Percentiles rank a stretch among this genome's conserved stretches.
Conservation (phyloP, 2,113 vertebrate genomes). For the Corydoras maculifer region DNA sequence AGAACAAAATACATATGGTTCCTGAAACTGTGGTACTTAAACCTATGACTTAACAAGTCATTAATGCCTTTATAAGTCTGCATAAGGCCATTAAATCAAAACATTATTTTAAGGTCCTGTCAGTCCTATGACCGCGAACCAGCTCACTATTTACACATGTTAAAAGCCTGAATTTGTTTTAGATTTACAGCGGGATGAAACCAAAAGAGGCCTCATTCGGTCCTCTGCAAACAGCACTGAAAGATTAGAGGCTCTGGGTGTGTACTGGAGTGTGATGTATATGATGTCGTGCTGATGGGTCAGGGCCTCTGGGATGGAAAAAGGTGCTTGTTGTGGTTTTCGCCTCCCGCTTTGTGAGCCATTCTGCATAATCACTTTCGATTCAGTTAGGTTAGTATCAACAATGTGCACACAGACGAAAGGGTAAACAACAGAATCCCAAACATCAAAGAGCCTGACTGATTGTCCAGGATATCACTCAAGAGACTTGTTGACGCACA, state of each 20-base stretch:
- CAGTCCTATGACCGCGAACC: conserved; percentile 12
- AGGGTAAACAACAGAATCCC: conserved; percentile 41
- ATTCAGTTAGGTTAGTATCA: conserved; percentile 31
- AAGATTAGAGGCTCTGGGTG: conserved; percentile 36
- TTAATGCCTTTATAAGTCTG: neutral
- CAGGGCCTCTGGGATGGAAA: conserved; percentile 34
- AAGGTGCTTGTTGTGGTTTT: conserved; percentile 45
- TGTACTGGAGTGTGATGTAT: conserved; percentile 32
- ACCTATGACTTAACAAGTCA: neutral
- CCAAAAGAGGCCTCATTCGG: conserved; percentile 5
- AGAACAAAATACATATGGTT: too few relatives aligned
- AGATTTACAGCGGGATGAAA: conserved; percentile 9
- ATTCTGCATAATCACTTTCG: conserved; percentile 39
- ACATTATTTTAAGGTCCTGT: neutral
- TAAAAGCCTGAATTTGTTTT: neutral
- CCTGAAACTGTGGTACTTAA: neutral
- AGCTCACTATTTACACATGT: conserved; percentile 11
- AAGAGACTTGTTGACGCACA: conserved; percentile 31
- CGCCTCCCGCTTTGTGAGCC: conserved; percentile 14
- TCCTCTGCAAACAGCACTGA: conserved; percentile 21
- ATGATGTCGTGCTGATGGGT: conserved; percentile 35
- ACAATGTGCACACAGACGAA: conserved; percentile 34
- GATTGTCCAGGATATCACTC: conserved; percentile 30
- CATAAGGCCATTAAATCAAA: conserved; percentile 5
- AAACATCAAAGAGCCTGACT: conserved; percentile 30